These are phyloP conservation scores for Harmothoe impar DNA, from an alignment of 2,888 invertebrate species.

Conservation along the genomic window DNA sequence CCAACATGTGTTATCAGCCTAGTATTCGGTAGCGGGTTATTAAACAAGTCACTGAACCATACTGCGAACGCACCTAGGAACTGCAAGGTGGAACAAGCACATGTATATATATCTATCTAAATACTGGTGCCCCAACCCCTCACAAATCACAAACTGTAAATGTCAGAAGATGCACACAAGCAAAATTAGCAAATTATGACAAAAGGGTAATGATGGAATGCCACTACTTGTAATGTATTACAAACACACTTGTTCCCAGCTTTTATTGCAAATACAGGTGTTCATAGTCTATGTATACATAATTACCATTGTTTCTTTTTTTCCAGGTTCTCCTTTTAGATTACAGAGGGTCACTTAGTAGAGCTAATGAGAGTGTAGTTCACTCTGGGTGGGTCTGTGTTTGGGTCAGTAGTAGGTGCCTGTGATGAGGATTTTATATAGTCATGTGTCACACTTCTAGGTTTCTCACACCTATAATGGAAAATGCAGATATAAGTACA, in stretches of 20 bases:
- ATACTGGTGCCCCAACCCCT: background rate
- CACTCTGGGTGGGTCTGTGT: background rate
- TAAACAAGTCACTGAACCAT: too few relatives aligned
- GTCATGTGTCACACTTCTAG: background rate
- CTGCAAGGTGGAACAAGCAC: too few relatives aligned
- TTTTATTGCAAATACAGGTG: background rate
- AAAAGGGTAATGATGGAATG: background rate
- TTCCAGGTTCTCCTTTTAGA: background rate
- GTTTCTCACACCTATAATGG: too few relatives aligned
- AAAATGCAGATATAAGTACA: too few relatives aligned
- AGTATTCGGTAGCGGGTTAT: too few relatives aligned
- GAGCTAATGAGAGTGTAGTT: background rate
- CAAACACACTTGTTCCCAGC: background rate
- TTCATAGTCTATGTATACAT: background rate
- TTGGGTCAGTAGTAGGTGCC: background rate
- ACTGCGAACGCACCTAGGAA: too few relatives aligned
- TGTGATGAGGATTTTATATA: background rate
- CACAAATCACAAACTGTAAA: background rate
- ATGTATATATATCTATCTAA: too few relatives aligned
- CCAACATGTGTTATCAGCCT: too few relatives aligned
- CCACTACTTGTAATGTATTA: background rate
- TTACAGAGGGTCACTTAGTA: background rate
- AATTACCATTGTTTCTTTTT: background rate
- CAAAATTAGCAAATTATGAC: background rate
- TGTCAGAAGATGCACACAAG: too few relatives aligned